phyloP scores from a whole-genome alignment of 2,113 vertebrate species.

The Sitta europaea region DNA sequence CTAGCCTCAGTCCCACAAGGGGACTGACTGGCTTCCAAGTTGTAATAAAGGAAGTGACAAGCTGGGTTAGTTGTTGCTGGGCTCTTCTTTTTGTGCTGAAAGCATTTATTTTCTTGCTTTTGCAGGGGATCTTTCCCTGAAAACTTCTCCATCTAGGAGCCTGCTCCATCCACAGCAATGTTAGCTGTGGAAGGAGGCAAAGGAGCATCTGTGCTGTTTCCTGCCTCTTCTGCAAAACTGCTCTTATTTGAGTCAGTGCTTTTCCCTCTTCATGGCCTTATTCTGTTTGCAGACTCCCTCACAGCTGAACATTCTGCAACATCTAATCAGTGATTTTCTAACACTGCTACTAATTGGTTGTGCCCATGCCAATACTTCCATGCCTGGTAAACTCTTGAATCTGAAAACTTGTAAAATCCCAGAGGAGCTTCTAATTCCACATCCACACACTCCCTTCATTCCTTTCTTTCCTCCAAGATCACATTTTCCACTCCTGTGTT shows the following conservation, averaged over 20 bases:
- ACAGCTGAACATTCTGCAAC: not conserved
- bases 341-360: not conserved
- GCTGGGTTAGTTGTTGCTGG: not conserved
- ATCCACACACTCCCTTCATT: not conserved
- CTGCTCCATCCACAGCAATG: not conserved
- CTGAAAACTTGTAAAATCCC: not conserved
- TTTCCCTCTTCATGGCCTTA: not conserved
- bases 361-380: not conserved
- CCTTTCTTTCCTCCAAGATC: not conserved
- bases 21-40: not conserved
- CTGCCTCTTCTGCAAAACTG: not conserved
- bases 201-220: not conserved
- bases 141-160: not conserved
- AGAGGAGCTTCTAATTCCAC: not conserved
- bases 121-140: not conserved
- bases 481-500: not conserved
- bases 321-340: not conserved
- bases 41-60: conserved; percentile 12
- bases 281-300: not conserved
- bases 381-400: not conserved
- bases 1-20: not conserved
- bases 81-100: not conserved
- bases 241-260: not conserved
- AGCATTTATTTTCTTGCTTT: not conserved
- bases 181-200: not conserved